phyloP scores from a whole-genome alignment of 35 echinoderm and acorn worm genomes.

The Acanthaster planci region DNA sequence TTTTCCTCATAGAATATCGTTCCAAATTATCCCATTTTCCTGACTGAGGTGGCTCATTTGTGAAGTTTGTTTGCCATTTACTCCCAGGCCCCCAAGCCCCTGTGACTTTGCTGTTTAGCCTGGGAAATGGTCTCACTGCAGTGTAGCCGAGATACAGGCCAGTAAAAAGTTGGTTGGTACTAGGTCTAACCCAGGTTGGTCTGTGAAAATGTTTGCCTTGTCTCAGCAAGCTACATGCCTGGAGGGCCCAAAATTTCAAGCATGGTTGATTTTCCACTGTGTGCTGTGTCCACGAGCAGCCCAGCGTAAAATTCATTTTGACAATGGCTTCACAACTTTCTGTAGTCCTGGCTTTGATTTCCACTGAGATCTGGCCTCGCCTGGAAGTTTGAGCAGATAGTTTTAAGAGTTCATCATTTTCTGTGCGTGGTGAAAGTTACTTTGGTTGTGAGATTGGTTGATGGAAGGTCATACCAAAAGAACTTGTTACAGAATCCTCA shows the following conservation, averaged over 20 bases:
- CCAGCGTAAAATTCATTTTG: slow-evolving; percentile 17
- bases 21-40: too few relatives aligned
- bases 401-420: too few relatives aligned
- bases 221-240: background rate
- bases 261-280: slow-evolving; percentile 13
- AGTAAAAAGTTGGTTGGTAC: background rate
- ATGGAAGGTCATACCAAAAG: too few relatives aligned
- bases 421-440: too few relatives aligned
- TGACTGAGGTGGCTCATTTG: too few relatives aligned
- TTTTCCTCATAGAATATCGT: too few relatives aligned
- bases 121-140: background rate
- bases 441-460: too few relatives aligned
- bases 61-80: too few relatives aligned
- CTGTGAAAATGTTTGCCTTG: background rate
- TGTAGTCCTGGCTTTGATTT: background rate
- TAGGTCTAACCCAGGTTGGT: background rate
- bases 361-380: too few relatives aligned
- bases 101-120: background rate
- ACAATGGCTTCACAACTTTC: background rate
- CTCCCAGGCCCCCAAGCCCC: too few relatives aligned
- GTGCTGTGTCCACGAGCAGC: background rate
- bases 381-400: too few relatives aligned
- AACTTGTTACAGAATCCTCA: too few relatives aligned
- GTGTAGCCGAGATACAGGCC: background rate
- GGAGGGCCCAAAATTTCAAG: slow-evolving; percentile 2